These are phyloP conservation scores for Drosophila mauritiana DNA, from an alignment of 1,140 invertebrate genomes.

Conservation along the genomic window DNA sequence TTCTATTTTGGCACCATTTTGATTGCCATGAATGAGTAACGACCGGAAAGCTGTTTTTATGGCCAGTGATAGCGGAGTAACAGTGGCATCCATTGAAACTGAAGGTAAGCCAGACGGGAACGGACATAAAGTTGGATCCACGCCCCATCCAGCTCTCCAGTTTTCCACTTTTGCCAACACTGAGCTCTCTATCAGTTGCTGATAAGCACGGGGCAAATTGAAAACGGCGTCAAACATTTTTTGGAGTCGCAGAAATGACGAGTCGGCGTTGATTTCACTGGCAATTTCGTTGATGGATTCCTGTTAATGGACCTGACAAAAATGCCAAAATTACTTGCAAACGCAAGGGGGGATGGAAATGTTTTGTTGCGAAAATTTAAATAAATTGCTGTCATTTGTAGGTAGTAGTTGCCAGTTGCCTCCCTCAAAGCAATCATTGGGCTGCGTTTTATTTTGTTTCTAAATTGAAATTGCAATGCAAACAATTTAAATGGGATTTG, in stretches of 20 bases:
- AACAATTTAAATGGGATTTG: constrained; percentile 84
- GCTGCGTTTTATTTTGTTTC: constrained; percentile 76
- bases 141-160: not conserved
- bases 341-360: constrained; percentile 9
- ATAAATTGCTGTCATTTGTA: constrained; percentile 80
- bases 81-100: constrained; percentile 39
- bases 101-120: constrained; percentile 64
- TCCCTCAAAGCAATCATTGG: constrained; percentile 24
- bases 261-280: constrained; percentile 68
- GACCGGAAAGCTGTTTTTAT: constrained; percentile 83
- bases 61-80: constrained; percentile 69
- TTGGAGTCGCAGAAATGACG: constrained; percentile 76
- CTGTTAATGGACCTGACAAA: constrained; percentile 70
- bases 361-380: constrained; percentile 69
- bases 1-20: constrained; percentile 81
- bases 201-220: constrained; percentile 78
- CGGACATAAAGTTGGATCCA: constrained; percentile 40
- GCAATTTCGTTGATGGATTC: constrained; percentile 81
- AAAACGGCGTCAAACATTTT: constrained; percentile 73
- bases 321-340: constrained; percentile 53
- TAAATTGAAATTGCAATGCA: constrained; percentile 83
- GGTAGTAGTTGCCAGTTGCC: constrained; percentile 11
- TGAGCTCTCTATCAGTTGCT: constrained; percentile 49
- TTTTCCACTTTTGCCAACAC: constrained; percentile 1
- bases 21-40: constrained; percentile 83